Conservation (phyloP, 92 coral and sea anemone species). For the Paramuricea clavata region DNA sequence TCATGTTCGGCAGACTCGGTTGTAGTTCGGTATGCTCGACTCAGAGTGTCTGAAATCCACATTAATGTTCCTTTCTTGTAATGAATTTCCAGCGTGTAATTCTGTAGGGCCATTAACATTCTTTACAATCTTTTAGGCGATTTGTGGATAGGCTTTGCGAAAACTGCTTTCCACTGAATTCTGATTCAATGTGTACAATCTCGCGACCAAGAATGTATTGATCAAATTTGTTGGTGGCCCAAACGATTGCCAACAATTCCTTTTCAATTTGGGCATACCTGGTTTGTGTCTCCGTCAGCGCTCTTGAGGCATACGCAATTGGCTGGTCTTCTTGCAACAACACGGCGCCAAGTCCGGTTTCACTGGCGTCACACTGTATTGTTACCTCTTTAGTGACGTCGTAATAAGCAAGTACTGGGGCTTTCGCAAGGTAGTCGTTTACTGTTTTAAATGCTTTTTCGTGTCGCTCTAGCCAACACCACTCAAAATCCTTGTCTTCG, state of each 20-base stretch:
- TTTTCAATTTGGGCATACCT: no score
- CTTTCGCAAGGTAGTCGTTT: conserved; percentile 55
- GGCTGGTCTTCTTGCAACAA: conserved; percentile 74
- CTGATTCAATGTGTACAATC: conserved; percentile 46
- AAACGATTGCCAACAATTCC: conserved; percentile 65
- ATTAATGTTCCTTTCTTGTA: conserved; percentile 64
- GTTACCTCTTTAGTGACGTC: conserved; percentile 64
- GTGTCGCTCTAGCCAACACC: conserved; percentile 64
- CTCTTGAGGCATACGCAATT: conserved; percentile 65
- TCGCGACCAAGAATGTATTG: conserved; percentile 65
- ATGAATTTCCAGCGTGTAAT: conserved; percentile 43
- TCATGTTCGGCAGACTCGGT: conserved; percentile 55
- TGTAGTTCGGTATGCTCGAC: conserved; percentile 54
- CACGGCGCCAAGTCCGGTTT: conserved; percentile 68
- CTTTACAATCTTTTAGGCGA: conserved; percentile 73
- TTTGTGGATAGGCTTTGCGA: conserved; percentile 63
- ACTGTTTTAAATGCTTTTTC: conserved; percentile 61
- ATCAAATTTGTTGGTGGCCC: conserved; percentile 64
- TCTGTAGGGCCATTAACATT: conserved; percentile 58
- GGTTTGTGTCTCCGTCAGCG: conserved; percentile 66
- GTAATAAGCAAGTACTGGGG: conserved; percentile 64
- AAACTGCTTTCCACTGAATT: no score
- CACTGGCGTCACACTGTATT: conserved; percentile 68
- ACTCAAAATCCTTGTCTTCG: conserved; percentile 67
- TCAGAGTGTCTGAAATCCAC: conserved; percentile 57